Evolutionary conservation across 2,888 invertebrate genomes (phyloP).

Genomic region (Drosophila kanekoi): DNA sequence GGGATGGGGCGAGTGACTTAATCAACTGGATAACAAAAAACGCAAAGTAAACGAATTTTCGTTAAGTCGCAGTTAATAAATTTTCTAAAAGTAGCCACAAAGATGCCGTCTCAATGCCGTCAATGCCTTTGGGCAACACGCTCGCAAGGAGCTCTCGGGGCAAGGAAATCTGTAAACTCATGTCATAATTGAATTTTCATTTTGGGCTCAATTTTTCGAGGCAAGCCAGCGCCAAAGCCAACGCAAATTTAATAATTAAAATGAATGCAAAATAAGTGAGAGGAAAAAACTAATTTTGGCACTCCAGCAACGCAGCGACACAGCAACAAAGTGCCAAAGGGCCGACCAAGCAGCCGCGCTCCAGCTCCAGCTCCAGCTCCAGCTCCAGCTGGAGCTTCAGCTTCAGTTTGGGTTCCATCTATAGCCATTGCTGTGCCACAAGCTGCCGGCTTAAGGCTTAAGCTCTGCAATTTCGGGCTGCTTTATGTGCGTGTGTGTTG

Average conservation of each 20-base stretch:
- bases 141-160: neutral
- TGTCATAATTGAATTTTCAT: constrained; percentile 77
- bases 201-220: constrained; percentile 50
- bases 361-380: constrained; percentile 1
- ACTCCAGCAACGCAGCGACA: constrained; percentile 5
- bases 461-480: constrained; percentile 30
- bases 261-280: constrained; percentile 45
- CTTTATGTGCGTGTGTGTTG: constrained; percentile 9
- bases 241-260: constrained; percentile 60
- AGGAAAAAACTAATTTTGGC: constrained; percentile 60
- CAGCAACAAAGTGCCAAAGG: constrained; percentile 9
- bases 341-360: neutral
- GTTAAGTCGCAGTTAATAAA: constrained; percentile 63
- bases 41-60: constrained; percentile 53
- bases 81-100: constrained; percentile 64
- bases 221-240: constrained; percentile 14
- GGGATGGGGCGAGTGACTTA: constrained; percentile 24
- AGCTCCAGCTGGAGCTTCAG: too few species aligned
- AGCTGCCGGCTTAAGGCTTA: constrained; percentile 34
- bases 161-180: constrained; percentile 61
- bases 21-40: constrained; percentile 44
- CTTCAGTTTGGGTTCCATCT: constrained; percentile 15
- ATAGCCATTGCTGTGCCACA: neutral
- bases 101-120: constrained; percentile 25
- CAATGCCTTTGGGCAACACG: constrained; percentile 14